Base-by-base conservation (phyloP, 2,797 vertebrate species). In the Danio jaintianensis region DNA sequence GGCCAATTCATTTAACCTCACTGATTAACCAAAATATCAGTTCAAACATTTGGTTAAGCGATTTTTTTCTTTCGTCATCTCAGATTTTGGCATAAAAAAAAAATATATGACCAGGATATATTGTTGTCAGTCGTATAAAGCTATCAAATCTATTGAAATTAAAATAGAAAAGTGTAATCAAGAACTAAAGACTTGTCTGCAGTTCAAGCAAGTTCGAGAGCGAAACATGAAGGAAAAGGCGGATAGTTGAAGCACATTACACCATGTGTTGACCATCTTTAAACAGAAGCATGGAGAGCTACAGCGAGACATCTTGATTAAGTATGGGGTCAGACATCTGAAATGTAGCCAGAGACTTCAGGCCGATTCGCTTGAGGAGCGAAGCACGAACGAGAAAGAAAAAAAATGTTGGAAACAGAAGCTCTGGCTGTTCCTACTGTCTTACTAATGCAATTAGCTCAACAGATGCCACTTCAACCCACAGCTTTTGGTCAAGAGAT, bases 301-400 rank as follows among this genome's bases (percentile, higher is more conserved):
- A 50, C 36, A 78, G 36, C n/a, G 40, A 78, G 76, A 78, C 76
- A 61, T 77, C 63, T 77, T 78, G 76, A 69, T 78, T 69, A 78
- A 69, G 55, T 69, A 64, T 29, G 12, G 11, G 76, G 76, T 69
- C 66, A 69, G 55, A 68, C 55, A 36, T 58, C 22, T 78, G 43
- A 78, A 78, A 69, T 61, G 11, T 22, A 59, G 66, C 66, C 45
- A 42, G 66, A 78, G 66, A 78, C 53, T 59, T 47, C 22, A 53
- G 52, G 52, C 63, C 42, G 63, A 13, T 45, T 66, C 58, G 63
- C 75, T 67, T 36, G 47, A 61, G 74, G 74, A 76, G 18, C 36
- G 6, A 48, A 64, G 74, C 74, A 29, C 9, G 12, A 61, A 53
- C n/a, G 56, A 68, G 42, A n/a, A n/a, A n/a, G n/a, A 2, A 47